These are phyloP conservation scores for Ryuthela nishihirai DNA, from an alignment of 2,888 invertebrate species.

Conservation along the genomic window DNA sequence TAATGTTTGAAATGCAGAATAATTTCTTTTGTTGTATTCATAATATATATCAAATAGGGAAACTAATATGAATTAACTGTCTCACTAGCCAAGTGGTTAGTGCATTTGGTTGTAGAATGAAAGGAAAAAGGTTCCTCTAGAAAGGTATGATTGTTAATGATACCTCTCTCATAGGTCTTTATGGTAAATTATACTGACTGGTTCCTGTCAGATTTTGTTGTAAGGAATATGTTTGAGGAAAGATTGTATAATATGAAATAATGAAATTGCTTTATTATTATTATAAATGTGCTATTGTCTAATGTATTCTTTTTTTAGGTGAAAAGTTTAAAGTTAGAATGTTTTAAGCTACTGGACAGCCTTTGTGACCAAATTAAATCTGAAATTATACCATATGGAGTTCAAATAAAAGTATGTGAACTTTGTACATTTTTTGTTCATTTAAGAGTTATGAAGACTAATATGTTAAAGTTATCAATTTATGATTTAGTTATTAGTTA, in stretches of 20 bases:
- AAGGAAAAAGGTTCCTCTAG: too few species aligned
- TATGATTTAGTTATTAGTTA: neutral
- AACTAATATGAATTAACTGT: too few species aligned
- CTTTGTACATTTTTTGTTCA: neutral
- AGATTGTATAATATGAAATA: neutral
- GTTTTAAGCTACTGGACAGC: slow-evolving; percentile 20
- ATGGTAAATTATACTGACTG: too few species aligned
- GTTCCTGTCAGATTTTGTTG: too few species aligned
- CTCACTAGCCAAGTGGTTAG: too few species aligned
- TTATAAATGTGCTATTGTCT: neutral
- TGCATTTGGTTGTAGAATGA: too few species aligned
- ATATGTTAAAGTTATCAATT: neutral
- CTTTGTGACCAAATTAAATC: slow-evolving; percentile 7
- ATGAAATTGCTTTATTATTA: neutral
- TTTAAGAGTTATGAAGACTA: neutral
- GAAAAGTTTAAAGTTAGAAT: slow-evolving; percentile 6
- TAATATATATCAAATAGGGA: too few species aligned
- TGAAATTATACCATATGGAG: slow-evolving; percentile 19
- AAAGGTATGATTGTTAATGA: slow-evolving; percentile 1
- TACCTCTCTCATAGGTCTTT: too few species aligned
- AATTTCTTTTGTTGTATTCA: too few species aligned
- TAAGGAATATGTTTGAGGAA: neutral
- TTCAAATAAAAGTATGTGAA: slow-evolving; percentile 8
- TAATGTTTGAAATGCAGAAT: too few species aligned
- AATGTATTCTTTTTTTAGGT: slow-evolving; percentile 7